A percentile compares a stretch with the other conserved stretches of the same genome.
Conservation (phyloP, 2,888 invertebrate genomes). For the Epistrophella euchroma region DNA sequence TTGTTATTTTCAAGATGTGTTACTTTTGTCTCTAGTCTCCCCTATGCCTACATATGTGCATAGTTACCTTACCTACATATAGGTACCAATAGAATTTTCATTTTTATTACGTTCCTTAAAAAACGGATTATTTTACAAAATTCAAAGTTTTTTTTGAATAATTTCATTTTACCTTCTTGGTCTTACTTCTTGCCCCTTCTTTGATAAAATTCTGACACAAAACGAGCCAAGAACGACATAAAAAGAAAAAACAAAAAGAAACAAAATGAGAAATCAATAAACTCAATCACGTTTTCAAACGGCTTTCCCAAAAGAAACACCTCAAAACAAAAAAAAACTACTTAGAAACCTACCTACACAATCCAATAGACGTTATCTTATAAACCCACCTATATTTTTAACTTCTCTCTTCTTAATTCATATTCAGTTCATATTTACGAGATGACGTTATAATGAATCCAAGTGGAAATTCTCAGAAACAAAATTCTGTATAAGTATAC, state of each 20-base stretch:
- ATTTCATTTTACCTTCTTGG: background rate
- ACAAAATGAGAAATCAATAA: conserved; percentile 5
- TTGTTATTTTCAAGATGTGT: too few species aligned
- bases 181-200: background rate
- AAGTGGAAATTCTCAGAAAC: conserved; percentile 40
- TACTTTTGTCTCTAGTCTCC: too few species aligned
- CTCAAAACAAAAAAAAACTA: background rate
- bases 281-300: conserved; percentile 17
- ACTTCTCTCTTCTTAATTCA: conserved; percentile 16
- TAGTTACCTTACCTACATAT: too few species aligned
- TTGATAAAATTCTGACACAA: background rate
- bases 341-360: background rate
- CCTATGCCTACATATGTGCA: too few species aligned
- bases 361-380: conserved; percentile 28
- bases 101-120: too few species aligned
- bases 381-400: conserved; percentile 7
- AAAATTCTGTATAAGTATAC: conserved; percentile 12
- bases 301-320: conserved; percentile 27
- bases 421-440: conserved; percentile 28
- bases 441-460: conserved; percentile 51
- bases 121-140: too few species aligned
- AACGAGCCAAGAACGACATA: background rate
- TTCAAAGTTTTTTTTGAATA: too few species aligned
- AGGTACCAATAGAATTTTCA: too few species aligned
- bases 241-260: background rate